A percentile compares a stretch with the other conserved stretches of the same genome.
Evolutionary conservation across 1,140 invertebrate species (phyloP).

Genomic region (Heliothis subflexa): DNA sequence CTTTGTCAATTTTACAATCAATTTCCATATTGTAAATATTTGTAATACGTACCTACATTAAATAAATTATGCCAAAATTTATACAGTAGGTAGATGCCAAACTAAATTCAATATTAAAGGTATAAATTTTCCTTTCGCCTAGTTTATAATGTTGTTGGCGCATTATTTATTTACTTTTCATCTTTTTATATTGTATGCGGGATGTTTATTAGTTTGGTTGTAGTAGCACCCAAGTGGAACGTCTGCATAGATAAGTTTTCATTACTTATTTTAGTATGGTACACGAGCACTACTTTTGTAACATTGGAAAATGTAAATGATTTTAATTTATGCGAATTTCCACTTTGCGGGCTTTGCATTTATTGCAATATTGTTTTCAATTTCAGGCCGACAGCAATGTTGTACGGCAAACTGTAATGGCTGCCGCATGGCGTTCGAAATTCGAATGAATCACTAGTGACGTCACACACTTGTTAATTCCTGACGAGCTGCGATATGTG

Average conservation of each 20-base stretch:
- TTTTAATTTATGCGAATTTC: not conserved
- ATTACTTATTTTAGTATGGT: not conserved
- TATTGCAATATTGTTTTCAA: conserved; percentile 20
- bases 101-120: not conserved
- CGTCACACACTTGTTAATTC: conserved; percentile 38
- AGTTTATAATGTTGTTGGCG: no score
- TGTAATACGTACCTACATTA: no score
- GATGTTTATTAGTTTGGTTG: not conserved
- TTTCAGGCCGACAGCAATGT: conserved; percentile 1
- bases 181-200: not conserved
- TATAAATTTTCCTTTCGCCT: not conserved
- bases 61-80: no score
- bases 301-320: not conserved
- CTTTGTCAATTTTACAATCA: conserved; percentile 23
- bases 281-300: not conserved
- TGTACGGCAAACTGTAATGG: conserved; percentile 3
- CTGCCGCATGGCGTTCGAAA: conserved; percentile 24
- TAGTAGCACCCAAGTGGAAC: not conserved
- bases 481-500: conserved; percentile 40
- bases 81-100: no score
- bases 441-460: conserved; percentile 50
- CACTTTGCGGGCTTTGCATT: not conserved
- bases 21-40: not conserved
- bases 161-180: no score
- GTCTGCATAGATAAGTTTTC: conserved; percentile 13